Evolutionary conservation across 2,888 invertebrate genomes (phyloP).

Genomic region (Cantharis lateralis): DNA sequence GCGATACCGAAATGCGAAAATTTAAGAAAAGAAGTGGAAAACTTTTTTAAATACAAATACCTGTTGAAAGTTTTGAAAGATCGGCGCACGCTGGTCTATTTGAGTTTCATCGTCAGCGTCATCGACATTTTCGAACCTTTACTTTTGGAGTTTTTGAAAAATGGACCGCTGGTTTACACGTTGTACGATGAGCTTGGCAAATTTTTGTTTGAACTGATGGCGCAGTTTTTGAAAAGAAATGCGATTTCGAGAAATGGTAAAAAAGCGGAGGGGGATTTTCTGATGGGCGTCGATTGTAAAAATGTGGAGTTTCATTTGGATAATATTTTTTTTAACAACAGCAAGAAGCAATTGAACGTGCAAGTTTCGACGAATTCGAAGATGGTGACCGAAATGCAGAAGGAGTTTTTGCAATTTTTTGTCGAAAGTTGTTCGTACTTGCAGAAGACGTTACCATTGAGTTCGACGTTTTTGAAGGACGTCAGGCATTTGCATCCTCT

Average conservation of each 20-base stretch:
- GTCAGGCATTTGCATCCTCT: constrained; percentile 9
- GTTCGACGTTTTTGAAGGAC: constrained; percentile 19
- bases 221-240: constrained; percentile 18
- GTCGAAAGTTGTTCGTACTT: constrained; percentile 17
- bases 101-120: constrained; percentile 12
- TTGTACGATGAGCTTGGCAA: constrained; percentile 13
- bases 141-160: constrained; percentile 7
- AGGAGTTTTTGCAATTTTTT: constrained; percentile 19
- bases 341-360: constrained; percentile 9
- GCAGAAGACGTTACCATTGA: constrained; percentile 16
- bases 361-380: constrained; percentile 9
- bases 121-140: constrained; percentile 13
- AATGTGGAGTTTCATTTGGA: constrained; percentile 16
- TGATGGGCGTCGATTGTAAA: constrained; percentile 13
- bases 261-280: constrained; percentile 12
- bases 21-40: constrained; percentile 16
- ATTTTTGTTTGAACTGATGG: constrained; percentile 17
- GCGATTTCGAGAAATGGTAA: constrained; percentile 10
- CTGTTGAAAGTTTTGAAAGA: constrained; percentile 12
- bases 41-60: constrained; percentile 11
- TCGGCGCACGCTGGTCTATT: constrained; percentile 11
- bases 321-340: constrained; percentile 4
- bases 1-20: constrained; percentile 19
- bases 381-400: constrained; percentile 1
- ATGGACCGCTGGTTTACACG: not conserved